Conservation (phyloP, 2,888 invertebrate genomes). For the Drosophila kokeensis region DNA sequence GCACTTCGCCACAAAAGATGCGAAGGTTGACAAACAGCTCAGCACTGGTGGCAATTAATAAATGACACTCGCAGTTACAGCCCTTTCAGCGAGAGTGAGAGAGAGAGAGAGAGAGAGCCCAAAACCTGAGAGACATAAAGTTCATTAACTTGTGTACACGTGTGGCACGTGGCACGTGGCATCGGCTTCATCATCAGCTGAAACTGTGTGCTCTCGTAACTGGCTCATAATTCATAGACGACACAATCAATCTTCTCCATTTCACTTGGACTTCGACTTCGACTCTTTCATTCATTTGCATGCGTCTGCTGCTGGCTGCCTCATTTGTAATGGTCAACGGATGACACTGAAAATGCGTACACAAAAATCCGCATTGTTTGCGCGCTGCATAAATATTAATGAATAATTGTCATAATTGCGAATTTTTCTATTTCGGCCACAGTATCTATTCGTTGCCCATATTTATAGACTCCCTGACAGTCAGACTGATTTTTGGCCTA, state of each 20-base stretch:
- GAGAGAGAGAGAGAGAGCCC: not conserved
- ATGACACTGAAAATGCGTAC: conserved; percentile 37
- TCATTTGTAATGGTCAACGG: conserved; percentile 69
- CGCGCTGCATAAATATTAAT: conserved; percentile 63
- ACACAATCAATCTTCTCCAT: conserved; percentile 60
- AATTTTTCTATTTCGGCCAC: conserved; percentile 43
- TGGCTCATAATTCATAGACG: conserved; percentile 61
- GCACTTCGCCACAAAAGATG: conserved; percentile 2
- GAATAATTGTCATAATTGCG: conserved; percentile 43
- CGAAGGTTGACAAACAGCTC: conserved; percentile 1
- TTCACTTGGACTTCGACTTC: conserved; percentile 45
- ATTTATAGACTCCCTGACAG: conserved; percentile 16
- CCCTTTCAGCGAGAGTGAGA: not conserved
- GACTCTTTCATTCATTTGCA: conserved; percentile 66
- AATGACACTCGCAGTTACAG: conserved; percentile 29
- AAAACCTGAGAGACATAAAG: conserved; percentile 2
- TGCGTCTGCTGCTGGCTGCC: conserved; percentile 48
- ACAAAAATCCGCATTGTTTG: conserved; percentile 50
- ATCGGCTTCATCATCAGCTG: conserved; percentile 1
- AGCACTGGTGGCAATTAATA: conserved; percentile 38
- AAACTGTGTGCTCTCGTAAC: not conserved
- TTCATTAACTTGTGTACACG: conserved; percentile 51
- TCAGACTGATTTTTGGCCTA: not conserved
- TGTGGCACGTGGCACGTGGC: conserved; percentile 24
- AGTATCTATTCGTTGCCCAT: conserved; percentile 10